These are phyloP conservation scores for Gadus macrocephalus DNA, from an alignment of 2,113 vertebrate species.

Conservation along the genomic window DNA sequence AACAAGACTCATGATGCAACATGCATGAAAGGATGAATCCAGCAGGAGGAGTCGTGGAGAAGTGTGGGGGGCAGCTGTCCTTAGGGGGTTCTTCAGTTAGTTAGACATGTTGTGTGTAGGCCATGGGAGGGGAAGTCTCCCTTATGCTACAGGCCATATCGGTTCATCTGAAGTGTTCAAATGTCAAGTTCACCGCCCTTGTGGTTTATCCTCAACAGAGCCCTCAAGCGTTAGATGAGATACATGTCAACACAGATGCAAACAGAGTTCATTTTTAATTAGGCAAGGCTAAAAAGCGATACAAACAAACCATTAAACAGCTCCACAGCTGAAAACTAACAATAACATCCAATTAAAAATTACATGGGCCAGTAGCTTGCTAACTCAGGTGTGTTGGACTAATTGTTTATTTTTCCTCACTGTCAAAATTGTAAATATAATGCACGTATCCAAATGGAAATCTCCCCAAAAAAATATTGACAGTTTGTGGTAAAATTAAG, in stretches of 20 bases:
- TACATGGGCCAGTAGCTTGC: slow-evolving; percentile 25
- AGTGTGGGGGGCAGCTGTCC: too few relatives aligned
- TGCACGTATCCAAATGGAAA: slow-evolving; percentile 17
- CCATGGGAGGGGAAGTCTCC: slow-evolving; percentile 19
- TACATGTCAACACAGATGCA: slow-evolving; percentile 40
- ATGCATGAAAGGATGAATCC: slow-evolving; percentile 16
- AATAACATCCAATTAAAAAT: slow-evolving; percentile 60
- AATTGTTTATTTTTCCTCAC: slow-evolving; percentile 43
- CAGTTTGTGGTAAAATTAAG: not conserved
- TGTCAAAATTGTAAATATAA: slow-evolving; percentile 53
- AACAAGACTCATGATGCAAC: slow-evolving; percentile 2
- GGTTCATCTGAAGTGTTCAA: slow-evolving; percentile 19
- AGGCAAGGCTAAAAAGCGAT: slow-evolving; percentile 33
- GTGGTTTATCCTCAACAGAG: slow-evolving; percentile 16
- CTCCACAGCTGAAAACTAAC: slow-evolving; percentile 40
- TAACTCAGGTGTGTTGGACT: slow-evolving; percentile 32
- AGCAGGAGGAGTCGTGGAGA: not conserved
- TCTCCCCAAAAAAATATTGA: not conserved
- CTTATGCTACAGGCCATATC: slow-evolving; percentile 25
- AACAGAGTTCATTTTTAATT: slow-evolving; percentile 58
- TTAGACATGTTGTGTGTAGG: slow-evolving; percentile 17
- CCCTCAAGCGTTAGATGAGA: slow-evolving; percentile 31
- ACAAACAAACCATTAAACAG: slow-evolving; percentile 36
- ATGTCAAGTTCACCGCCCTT: slow-evolving; percentile 24
- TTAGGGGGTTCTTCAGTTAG: slow-evolving; percentile 5